Evolutionary conservation across 2,113 vertebrate genomes (phyloP).

Genomic region (Thermophis baileyi): DNA sequence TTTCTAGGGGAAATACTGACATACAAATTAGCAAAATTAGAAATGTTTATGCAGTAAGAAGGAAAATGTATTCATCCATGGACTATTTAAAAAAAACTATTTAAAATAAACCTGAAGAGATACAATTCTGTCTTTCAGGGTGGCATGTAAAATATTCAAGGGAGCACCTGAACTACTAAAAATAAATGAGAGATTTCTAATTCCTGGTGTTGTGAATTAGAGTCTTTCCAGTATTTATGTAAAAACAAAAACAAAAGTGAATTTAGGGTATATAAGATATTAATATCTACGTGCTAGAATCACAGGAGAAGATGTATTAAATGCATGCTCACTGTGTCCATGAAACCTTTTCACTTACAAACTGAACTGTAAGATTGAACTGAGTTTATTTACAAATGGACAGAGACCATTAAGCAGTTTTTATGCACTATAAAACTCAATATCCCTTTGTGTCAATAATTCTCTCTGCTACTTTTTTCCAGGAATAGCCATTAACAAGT

Average conservation of each 20-base stretch:
- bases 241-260: background rate
- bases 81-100: background rate
- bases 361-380: background rate
- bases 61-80: background rate
- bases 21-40: background rate
- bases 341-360: background rate
- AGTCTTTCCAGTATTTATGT: background rate
- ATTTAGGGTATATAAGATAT: background rate
- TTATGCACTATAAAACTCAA: background rate
- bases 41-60: background rate
- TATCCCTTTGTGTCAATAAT: background rate
- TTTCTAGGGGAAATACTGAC: background rate
- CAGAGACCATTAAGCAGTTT: background rate
- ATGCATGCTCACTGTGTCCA: background rate
- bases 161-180: slow-evolving; percentile 6
- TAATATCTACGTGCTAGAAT: background rate
- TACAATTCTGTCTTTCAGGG: background rate
- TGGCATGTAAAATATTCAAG: background rate
- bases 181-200: background rate
- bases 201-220: background rate
- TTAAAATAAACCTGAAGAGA: background rate
- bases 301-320: slow-evolving; percentile 11
- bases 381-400: background rate
- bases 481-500: background rate
- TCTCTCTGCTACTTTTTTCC: background rate